Conservation (phyloP, 2,797 vertebrate genomes). For the Threskiornis aethiopicus region DNA sequence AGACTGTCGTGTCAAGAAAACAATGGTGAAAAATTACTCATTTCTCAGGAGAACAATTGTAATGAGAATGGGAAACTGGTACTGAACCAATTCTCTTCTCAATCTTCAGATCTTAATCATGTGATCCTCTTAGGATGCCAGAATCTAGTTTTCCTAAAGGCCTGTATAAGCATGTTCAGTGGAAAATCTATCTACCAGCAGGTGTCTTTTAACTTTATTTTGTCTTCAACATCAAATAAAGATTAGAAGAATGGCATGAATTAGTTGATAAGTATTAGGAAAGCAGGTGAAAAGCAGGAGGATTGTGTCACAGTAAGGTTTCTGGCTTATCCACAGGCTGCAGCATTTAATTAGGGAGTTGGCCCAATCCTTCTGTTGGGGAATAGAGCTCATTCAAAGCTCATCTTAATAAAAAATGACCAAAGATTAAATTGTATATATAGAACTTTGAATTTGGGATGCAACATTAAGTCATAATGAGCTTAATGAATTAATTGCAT, state of each 20-base stretch:
- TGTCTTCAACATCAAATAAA: constrained; percentile 46
- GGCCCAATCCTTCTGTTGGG: constrained; percentile 58
- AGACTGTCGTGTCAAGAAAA: constrained; percentile 60
- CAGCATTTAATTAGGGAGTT: constrained; percentile 80
- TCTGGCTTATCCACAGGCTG: constrained; percentile 78
- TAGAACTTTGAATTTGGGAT: constrained; percentile 43
- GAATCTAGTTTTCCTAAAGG: constrained; percentile 53
- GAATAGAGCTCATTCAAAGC: neutral
- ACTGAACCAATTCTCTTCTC: constrained; percentile 60
- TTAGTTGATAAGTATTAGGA: constrained; percentile 52
- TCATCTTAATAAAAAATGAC: constrained; percentile 6
- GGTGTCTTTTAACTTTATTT: constrained; percentile 50
- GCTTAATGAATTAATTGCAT: constrained; percentile 50
- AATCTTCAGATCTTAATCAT: constrained; percentile 58
- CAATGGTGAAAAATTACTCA: constrained; percentile 67
- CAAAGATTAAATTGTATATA: neutral
- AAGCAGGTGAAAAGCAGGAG: constrained; percentile 77
- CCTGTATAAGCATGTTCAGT: constrained; percentile 41
- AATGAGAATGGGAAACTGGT: constrained; percentile 57
- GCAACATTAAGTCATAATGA: constrained; percentile 30
- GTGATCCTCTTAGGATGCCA: constrained; percentile 58
- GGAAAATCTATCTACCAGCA: constrained; percentile 50
- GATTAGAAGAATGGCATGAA: constrained; percentile 25
- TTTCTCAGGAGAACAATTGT: constrained; percentile 64
- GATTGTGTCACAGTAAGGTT: constrained; percentile 79